These are phyloP conservation scores for Ophonus ardosiacus DNA, from an alignment of 2,888 invertebrate genomes.

Conservation along the genomic window DNA sequence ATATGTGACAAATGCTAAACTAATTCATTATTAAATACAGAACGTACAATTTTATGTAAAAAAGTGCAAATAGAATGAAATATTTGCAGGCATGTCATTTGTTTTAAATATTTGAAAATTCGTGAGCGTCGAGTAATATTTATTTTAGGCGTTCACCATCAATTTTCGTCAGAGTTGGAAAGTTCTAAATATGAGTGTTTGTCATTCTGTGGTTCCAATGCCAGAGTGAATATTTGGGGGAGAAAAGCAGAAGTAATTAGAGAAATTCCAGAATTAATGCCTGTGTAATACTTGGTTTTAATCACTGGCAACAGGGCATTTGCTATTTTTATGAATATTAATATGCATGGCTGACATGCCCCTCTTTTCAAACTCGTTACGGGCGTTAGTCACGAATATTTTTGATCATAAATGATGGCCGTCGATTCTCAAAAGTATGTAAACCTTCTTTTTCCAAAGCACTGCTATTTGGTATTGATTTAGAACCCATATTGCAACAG, in stretches of 20 bases:
- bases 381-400: background rate
- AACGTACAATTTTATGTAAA: no score
- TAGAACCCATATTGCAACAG: no score
- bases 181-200: background rate
- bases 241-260: slow-evolving; percentile 7
- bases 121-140: background rate
- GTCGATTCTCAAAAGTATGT: no score
- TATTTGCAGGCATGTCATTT: no score
- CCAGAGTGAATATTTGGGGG: background rate
- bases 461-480: no score
- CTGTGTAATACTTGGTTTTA: slow-evolving; percentile 24
- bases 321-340: slow-evolving; percentile 32
- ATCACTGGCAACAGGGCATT: slow-evolving; percentile 9
- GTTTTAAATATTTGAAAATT: background rate
- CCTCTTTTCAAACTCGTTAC: slow-evolving; percentile 11
- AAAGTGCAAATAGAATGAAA: no score
- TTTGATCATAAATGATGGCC: no score
- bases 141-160: background rate
- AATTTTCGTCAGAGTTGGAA: background rate
- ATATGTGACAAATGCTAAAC: no score
- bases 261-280: slow-evolving; percentile 3
- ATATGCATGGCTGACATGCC: background rate
- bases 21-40: no score
- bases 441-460: no score
- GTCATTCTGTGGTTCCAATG: background rate